phyloP scores from a whole-genome alignment of 2,797 vertebrate genomes.

The Arrhamphus sclerolepis region DNA sequence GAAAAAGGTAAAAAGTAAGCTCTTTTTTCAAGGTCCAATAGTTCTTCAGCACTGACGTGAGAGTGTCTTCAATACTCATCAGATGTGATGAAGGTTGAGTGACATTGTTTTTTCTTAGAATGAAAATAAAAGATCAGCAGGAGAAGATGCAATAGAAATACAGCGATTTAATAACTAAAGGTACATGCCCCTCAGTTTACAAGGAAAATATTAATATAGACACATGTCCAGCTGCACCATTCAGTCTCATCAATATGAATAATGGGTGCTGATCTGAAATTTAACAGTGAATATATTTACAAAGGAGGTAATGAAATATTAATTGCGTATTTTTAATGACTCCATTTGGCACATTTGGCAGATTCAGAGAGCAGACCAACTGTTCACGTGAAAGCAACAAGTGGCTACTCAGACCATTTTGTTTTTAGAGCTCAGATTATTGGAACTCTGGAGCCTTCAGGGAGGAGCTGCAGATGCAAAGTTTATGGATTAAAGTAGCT shows the following conservation, averaged over 20 bases:
- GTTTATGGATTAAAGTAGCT: constrained; percentile 39
- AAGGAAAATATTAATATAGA: no score
- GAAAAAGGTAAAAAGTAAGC: no score
- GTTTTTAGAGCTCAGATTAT: constrained; percentile 18
- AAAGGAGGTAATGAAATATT: constrained; percentile 3
- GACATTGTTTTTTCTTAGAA: no score
- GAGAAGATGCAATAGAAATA: no score
- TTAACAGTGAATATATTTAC: neutral
- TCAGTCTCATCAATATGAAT: neutral
- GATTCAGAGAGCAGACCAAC: constrained; percentile 16
- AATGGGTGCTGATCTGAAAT: neutral
- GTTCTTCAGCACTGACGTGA: no score
- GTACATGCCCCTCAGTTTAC: no score
- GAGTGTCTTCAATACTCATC: no score
- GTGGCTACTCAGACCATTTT: constrained; percentile 24
- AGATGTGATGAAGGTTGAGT: no score
- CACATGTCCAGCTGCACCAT: no score
- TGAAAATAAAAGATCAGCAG: no score
- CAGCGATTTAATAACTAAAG: no score
- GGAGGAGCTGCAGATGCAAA: constrained; percentile 41
- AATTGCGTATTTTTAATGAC: constrained; percentile 1
- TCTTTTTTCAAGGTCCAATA: no score
- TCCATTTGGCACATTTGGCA: constrained; percentile 2
- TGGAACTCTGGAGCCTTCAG: constrained; percentile 21
- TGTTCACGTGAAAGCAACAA: constrained; percentile 21